Conservation (phyloP, 2,113 vertebrate genomes). For the Erythrolamprus reginae region DNA sequence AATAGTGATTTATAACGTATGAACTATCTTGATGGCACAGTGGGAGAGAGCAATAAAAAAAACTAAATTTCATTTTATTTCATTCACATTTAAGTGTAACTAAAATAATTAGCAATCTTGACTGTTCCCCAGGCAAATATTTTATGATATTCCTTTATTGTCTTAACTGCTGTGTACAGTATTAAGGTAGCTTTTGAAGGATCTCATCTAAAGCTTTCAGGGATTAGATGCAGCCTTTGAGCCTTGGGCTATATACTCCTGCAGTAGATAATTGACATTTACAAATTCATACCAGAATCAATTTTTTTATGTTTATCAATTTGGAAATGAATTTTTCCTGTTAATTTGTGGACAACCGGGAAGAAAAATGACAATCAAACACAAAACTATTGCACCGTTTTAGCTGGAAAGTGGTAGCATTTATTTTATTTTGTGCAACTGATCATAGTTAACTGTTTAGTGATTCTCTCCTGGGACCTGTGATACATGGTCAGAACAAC, state of each 20-base stretch:
- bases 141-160: background rate
- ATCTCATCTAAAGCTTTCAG: background rate
- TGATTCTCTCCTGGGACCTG: conserved; percentile 29
- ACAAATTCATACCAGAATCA: background rate
- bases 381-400: background rate
- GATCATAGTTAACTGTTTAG: conserved; percentile 36
- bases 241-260: background rate
- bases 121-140: background rate
- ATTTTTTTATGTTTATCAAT: background rate
- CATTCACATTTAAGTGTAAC: background rate
- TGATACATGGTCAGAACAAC: conserved; percentile 32
- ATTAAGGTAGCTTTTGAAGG: background rate
- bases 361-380: background rate
- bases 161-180: background rate
- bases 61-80: background rate
- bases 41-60: background rate
- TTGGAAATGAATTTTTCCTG: conserved; percentile 1
- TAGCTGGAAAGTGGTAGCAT: conserved; percentile 26
- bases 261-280: background rate
- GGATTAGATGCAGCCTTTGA: background rate
- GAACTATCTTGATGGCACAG: background rate
- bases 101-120: background rate
- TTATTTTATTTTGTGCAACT: conserved; percentile 9
- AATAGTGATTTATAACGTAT: background rate
- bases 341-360: background rate